A percentile compares a stretch with the other conserved stretches of the same genome.
Evolutionary conservation across 2,113 vertebrate genomes (phyloP).

Genomic region (Platichthys stellatus): DNA sequence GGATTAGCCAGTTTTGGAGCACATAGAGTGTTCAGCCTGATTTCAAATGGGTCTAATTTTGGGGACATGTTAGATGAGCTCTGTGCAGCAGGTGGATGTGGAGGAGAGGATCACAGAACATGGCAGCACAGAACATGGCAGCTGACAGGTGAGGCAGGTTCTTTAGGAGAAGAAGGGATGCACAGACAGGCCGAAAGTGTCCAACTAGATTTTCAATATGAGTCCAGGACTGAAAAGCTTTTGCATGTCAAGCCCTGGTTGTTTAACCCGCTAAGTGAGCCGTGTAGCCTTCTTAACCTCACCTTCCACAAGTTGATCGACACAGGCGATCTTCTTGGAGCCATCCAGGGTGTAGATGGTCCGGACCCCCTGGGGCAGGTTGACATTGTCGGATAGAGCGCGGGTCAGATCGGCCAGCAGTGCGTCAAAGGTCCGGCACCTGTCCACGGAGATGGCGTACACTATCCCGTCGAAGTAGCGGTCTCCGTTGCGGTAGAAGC

Average conservation of each 20-base stretch:
- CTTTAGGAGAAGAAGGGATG: neutral
- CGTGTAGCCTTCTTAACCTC: slow-evolving; percentile 37
- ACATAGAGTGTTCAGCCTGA: neutral
- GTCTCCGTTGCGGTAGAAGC: slow-evolving; percentile 98
- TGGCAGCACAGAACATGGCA: neutral
- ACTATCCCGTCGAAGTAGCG: slow-evolving; percentile 97
- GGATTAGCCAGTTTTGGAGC: neutral
- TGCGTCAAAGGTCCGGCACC: slow-evolving; percentile 94
- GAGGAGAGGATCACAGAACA: neutral
- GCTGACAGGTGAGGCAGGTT: neutral
- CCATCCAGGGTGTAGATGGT: slow-evolving; percentile 96
- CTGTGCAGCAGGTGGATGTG: neutral
- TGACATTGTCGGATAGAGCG: slow-evolving; percentile 97
- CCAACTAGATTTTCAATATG: neutral
- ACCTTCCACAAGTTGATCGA: slow-evolving; percentile 96
- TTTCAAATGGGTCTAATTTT: neutral
- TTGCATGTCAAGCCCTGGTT: neutral
- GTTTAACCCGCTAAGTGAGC: neutral
- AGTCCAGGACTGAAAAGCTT: too few species aligned
- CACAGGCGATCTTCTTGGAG: slow-evolving; percentile 86
- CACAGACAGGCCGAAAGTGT: neutral
- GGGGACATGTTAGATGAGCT: neutral
- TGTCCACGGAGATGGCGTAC: slow-evolving; percentile 94
- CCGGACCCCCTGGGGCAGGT: slow-evolving; percentile 96
- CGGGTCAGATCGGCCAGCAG: slow-evolving; percentile 96